These are phyloP conservation scores for Porites lutea DNA, from an alignment of 64 coral and sea anemone genomes.

Conservation along the genomic window DNA sequence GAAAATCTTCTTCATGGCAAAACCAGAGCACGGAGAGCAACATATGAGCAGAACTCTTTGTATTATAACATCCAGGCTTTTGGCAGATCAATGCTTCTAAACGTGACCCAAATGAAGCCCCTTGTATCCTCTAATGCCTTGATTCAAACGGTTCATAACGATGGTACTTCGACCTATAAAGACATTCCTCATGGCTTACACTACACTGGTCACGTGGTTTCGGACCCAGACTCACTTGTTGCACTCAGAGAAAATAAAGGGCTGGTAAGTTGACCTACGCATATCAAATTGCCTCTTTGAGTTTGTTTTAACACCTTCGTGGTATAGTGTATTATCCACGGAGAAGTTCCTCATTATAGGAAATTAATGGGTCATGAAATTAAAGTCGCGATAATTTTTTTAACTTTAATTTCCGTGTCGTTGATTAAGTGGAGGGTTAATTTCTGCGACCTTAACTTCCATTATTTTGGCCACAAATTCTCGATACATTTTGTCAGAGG, in stretches of 20 bases:
- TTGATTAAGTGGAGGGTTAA: too few species aligned
- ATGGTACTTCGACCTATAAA: not conserved
- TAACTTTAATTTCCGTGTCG: too few species aligned
- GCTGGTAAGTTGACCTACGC: conserved; percentile 12
- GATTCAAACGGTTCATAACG: not conserved
- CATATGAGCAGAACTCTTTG: not conserved
- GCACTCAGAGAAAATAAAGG: conserved; percentile 27
- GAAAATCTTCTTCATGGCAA: not conserved
- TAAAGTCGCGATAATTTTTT: too few species aligned
- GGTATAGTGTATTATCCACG: too few species aligned
- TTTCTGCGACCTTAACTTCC: too few species aligned
- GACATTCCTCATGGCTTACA: not conserved
- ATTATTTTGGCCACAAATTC: too few species aligned
- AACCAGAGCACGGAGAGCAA: not conserved
- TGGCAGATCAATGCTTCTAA: not conserved
- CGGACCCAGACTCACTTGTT: conserved; percentile 55
- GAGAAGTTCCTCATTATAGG: too few species aligned
- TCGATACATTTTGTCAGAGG: too few species aligned
- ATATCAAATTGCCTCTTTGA: too few species aligned
- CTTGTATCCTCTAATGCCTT: not conserved
- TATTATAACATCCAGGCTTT: conserved; percentile 22
- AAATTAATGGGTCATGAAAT: too few species aligned
- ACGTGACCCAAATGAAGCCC: not conserved
- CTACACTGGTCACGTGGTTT: conserved; percentile 50
- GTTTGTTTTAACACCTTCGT: too few species aligned